These are phyloP conservation scores for Nysson spinosus DNA, from an alignment of 2,888 invertebrate species.

Conservation along the genomic window DNA sequence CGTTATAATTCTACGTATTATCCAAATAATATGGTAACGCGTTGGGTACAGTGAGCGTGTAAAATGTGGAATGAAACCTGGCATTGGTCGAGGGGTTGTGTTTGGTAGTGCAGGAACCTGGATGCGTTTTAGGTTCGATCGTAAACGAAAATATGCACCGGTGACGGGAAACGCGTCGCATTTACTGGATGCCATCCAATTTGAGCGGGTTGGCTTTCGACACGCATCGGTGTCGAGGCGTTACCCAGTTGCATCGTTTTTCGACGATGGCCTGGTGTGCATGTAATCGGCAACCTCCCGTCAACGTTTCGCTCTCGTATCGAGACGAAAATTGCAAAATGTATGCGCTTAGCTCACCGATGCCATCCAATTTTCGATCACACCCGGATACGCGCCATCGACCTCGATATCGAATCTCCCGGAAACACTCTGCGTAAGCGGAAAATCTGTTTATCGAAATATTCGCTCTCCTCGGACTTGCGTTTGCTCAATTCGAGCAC, in stretches of 20 bases:
- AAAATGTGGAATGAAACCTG: no score
- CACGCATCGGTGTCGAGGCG: conserved; percentile 17
- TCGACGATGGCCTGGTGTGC: conserved; percentile 2
- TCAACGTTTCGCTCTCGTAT: conserved; percentile 1
- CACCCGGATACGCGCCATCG: conserved; percentile 13
- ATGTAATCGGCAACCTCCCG: conserved; percentile 13
- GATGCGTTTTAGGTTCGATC: conserved; percentile 54
- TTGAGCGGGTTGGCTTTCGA: conserved; percentile 19
- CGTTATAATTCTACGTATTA: conserved; percentile 42
- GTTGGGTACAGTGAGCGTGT: no score
- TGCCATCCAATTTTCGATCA: conserved; percentile 38
- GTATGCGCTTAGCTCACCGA: conserved; percentile 5
- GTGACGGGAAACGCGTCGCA: conserved; percentile 37
- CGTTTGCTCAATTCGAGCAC: conserved; percentile 4
- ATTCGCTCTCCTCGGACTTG: conserved; percentile 11
- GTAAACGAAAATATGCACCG: conserved; percentile 65
- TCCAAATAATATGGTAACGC: conserved; percentile 49
- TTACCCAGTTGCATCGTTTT: conserved; percentile 15
- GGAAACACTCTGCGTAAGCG: conserved; percentile 2
- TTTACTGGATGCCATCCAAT: conserved; percentile 40
- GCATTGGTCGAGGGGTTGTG: no score
- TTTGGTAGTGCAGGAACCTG: no score
- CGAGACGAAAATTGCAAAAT: conserved; percentile 20
- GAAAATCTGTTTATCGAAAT: conserved; percentile 44
- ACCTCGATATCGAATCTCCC: conserved; percentile 18